phyloP scores from a whole-genome alignment of 92 coral and sea anemone genomes.

The Chrysogorgia sp. region DNA sequence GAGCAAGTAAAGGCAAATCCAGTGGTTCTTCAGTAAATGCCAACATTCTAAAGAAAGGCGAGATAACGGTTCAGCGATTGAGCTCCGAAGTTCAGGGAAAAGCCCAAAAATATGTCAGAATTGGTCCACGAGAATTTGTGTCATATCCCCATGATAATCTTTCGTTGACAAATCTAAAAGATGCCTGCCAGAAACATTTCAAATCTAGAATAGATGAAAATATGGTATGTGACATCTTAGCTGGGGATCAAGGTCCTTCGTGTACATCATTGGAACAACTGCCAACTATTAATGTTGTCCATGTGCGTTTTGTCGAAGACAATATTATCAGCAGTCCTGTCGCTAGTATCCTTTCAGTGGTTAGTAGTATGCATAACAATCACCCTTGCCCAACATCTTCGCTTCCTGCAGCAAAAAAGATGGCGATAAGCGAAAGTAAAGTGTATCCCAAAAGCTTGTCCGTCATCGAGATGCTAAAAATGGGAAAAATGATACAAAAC shows the following conservation, averaged over 20 bases:
- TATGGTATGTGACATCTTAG: constrained; percentile 31
- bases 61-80: constrained; percentile 43
- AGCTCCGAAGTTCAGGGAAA: constrained; percentile 49
- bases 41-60: constrained; percentile 30
- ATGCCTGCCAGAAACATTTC: constrained; percentile 35
- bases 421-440: background rate
- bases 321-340: background rate
- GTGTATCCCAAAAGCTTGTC: constrained; percentile 40
- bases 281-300: constrained; percentile 18
- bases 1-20: constrained; percentile 10
- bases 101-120: constrained; percentile 44
- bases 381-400: constrained; percentile 9
- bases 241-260: constrained; percentile 52
- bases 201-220: constrained; percentile 6
- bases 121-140: constrained; percentile 50
- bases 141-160: constrained; percentile 13
- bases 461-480: constrained; percentile 43
- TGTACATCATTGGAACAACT: constrained; percentile 39
- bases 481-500: constrained; percentile 35
- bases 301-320: constrained; percentile 8
- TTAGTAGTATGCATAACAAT: background rate
- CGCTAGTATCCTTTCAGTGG: background rate
- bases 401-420: background rate
- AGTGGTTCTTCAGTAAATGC: constrained; percentile 2
- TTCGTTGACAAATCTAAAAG: constrained; percentile 25